Evolutionary conservation across 2,888 invertebrate species (phyloP).

Genomic region (Tetrapedia diversipes): DNA sequence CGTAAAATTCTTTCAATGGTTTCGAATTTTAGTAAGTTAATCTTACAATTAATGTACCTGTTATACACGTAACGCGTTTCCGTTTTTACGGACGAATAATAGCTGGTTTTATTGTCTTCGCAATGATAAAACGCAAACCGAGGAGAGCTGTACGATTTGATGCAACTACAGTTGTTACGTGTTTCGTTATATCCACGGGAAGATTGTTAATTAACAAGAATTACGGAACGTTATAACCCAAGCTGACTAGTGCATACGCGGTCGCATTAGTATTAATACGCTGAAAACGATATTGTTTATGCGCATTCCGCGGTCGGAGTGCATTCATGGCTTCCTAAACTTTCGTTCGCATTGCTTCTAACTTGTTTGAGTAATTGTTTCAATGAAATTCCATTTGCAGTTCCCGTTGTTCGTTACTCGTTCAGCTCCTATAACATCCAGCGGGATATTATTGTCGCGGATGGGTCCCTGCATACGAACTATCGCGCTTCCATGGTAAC

Average conservation of each 20-base stretch:
- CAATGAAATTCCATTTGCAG: neutral
- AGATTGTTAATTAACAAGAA: conserved; percentile 24
- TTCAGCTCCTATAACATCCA: neutral
- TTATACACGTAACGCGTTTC: too few relatives aligned
- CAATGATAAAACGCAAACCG: neutral
- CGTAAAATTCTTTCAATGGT: too few relatives aligned
- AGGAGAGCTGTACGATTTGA: neutral
- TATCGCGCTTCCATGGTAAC: too few relatives aligned
- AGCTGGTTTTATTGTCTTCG: neutral
- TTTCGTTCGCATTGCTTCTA: neutral
- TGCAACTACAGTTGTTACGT: neutral
- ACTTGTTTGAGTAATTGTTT: neutral
- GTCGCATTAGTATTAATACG: conserved; percentile 4
- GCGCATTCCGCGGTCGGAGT: neutral
- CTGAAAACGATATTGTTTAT: conserved; percentile 12
- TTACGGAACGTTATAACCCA: conserved; percentile 4
- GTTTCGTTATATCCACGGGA: neutral
- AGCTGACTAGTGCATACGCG: neutral
- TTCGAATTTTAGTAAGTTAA: too few relatives aligned
- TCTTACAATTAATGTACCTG: too few relatives aligned
- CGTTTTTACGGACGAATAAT: too few relatives aligned
- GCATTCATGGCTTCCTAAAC: neutral
- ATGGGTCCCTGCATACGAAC: neutral
- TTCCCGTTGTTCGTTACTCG: neutral
- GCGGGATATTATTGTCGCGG: neutral